Percentiles rank a stretch among this genome's conserved stretches.
These are phyloP conservation scores for Danionella dracula DNA, from an alignment of 2,797 vertebrate genomes.

Conservation along the genomic window DNA sequence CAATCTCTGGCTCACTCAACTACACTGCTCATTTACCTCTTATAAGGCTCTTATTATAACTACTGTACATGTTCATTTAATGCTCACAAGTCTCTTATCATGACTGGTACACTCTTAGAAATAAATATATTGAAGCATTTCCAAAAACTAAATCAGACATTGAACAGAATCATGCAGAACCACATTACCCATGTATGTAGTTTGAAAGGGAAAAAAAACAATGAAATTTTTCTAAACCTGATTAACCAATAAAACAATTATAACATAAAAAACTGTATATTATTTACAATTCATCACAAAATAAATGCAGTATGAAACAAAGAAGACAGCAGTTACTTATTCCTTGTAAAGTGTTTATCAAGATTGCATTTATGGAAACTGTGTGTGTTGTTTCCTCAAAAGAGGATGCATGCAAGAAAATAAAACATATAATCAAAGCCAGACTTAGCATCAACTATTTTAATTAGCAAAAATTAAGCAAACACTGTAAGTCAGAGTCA, in stretches of 20 bases:
- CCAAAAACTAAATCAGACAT: too few relatives aligned
- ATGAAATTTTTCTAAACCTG: too few relatives aligned
- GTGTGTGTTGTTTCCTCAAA: not conserved
- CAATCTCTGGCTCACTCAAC: constrained; percentile 5
- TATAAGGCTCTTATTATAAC: constrained; percentile 2
- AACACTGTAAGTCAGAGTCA: not conserved
- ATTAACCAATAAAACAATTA: too few relatives aligned
- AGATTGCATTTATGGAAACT: not conserved
- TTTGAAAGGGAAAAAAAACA: not conserved
- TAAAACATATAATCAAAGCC: constrained; percentile 4
- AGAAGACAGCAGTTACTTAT: not conserved
- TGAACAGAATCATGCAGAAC: too few relatives aligned
- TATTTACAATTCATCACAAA: too few relatives aligned
- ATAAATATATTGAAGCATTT: too few relatives aligned
- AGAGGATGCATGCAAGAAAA: not conserved
- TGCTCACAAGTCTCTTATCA: too few relatives aligned
- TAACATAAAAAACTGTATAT: too few relatives aligned
- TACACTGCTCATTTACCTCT: not conserved
- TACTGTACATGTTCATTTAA: not conserved
- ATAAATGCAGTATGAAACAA: too few relatives aligned
- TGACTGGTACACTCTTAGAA: too few relatives aligned
- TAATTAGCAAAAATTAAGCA: constrained; percentile 23
- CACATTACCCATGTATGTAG: too few relatives aligned
- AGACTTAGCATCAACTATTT: constrained; percentile 10
- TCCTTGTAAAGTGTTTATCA: not conserved